These are phyloP conservation scores for Amphimallon solstitiale DNA, from an alignment of 2,888 invertebrate species.

Conservation along the genomic window DNA sequence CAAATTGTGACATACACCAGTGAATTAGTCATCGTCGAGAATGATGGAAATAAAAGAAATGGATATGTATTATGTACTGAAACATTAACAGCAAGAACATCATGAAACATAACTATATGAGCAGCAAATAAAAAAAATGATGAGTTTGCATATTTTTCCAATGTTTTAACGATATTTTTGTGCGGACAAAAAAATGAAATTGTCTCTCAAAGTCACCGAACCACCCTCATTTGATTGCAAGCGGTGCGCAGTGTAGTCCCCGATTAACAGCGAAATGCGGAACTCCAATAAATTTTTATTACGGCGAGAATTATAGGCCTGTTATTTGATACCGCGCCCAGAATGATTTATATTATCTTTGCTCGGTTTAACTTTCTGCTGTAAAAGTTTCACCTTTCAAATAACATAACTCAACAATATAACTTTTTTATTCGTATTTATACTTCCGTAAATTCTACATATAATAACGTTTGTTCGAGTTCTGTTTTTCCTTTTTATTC, in stretches of 20 bases:
- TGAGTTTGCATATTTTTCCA: too few relatives aligned
- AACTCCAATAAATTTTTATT: conserved; percentile 40
- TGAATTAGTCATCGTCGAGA: too few relatives aligned
- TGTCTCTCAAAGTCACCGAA: conserved; percentile 28
- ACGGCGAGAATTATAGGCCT: conserved; percentile 35
- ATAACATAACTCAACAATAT: conserved; percentile 24
- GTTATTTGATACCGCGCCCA: conserved; percentile 33
- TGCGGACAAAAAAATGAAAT: conserved; percentile 6
- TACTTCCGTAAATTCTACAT: conserved; percentile 23
- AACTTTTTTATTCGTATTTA: conserved; percentile 22
- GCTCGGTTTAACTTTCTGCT: conserved; percentile 29
- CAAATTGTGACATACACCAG: too few relatives aligned
- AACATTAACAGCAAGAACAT: too few relatives aligned
- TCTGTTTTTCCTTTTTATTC: conserved; percentile 1
- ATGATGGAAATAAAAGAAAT: too few relatives aligned
- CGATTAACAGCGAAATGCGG: conserved; percentile 34
- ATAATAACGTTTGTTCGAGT: conserved; percentile 9
- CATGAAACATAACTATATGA: too few relatives aligned
- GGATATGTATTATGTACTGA: too few relatives aligned
- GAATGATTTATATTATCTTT: conserved; percentile 34
- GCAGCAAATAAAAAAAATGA: too few relatives aligned
- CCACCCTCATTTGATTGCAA: conserved; percentile 22
- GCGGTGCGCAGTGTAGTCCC: conserved; percentile 11
- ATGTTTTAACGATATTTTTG: too few relatives aligned
- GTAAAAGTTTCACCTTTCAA: conserved; percentile 22